Evolutionary conservation across 1,140 invertebrate genomes (phyloP), one percentile per base, ranked within the genome.

Genomic region (Heterodera carotae): DNA sequence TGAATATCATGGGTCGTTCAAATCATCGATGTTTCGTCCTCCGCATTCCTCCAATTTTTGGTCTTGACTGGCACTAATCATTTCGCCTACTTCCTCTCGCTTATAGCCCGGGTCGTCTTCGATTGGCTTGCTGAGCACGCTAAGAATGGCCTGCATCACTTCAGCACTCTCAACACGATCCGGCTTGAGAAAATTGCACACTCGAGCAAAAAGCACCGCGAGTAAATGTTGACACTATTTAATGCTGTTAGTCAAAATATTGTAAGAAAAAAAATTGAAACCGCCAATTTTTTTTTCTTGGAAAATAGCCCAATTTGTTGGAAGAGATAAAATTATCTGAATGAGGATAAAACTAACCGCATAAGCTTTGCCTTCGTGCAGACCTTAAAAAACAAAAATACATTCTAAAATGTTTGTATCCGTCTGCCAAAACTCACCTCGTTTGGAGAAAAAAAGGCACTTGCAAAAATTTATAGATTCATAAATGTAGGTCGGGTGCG

Each of bases 61-160:
- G 48, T 56, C 48, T 4, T 56, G 48, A 56, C 48, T 56, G 12
- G 48, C 48, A 22, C 48, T 56, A 22, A 22, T 56, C 22, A 56
- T 56, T 15, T 56, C 1, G 12, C 22, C 48, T 18, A 48, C 69
- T 39, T 71, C 69, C 18, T 71, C 69, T n/a, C 59, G 48, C 4
- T 59, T 59, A 71, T 31, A 25, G 33, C 59, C 69, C 0, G 69
- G 69, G 33, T 71, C 69, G 34, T 31, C 59, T 71, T 71, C 69
- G 34, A 31, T 48, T 53, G 33, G 33, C 22, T 27, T 59, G 59
- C 69, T 53, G 22, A 71, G 22, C 59, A 33, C 48, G 59, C 31
- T 71, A 10, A 71, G 59, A 56, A 71, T 43, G 43, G 69, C 69
- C 29, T n/a, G 48, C 69, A 71, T 71, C 29, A 71, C 39, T n/a